These are phyloP conservation scores for Acleris laterana DNA, from an alignment of 2,888 invertebrate species.

Conservation along the genomic window DNA sequence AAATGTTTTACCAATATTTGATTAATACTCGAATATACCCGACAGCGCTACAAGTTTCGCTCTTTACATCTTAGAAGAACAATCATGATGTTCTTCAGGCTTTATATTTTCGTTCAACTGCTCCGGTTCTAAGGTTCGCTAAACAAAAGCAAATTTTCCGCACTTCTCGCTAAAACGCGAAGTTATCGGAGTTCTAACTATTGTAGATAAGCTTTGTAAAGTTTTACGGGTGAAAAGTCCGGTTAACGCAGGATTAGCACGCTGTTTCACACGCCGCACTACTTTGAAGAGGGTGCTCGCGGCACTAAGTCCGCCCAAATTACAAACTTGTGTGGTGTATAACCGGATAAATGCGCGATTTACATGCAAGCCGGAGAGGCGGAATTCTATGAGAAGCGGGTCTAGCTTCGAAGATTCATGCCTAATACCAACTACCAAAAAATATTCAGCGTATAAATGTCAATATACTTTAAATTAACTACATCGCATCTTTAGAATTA, in stretches of 20 bases:
- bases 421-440: neutral
- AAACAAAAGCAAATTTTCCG: conserved; percentile 5
- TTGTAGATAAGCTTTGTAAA: conserved; percentile 15
- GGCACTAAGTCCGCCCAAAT: conserved; percentile 26
- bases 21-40: no score
- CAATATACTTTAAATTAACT: neutral
- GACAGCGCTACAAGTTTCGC: neutral
- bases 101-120: conserved; percentile 4
- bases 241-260: conserved; percentile 17
- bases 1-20: no score
- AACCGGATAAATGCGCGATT: conserved; percentile 31
- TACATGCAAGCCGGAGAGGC: conserved; percentile 20
- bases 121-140: neutral
- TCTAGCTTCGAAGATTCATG: conserved; percentile 1
- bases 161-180: neutral
- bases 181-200: conserved; percentile 3
- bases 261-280: conserved; percentile 11
- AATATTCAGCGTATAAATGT: neutral
- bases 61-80: neutral
- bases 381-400: conserved; percentile 15
- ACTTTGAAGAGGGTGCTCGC: conserved; percentile 16
- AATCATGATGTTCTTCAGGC: neutral
- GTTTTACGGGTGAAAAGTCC: conserved; percentile 16
- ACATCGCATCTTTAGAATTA: no score
- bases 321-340: conserved; percentile 30